These are phyloP conservation scores for Dunckerocampus dactyliophorus DNA, from an alignment of 2,113 vertebrate genomes.

Conservation along the genomic window DNA sequence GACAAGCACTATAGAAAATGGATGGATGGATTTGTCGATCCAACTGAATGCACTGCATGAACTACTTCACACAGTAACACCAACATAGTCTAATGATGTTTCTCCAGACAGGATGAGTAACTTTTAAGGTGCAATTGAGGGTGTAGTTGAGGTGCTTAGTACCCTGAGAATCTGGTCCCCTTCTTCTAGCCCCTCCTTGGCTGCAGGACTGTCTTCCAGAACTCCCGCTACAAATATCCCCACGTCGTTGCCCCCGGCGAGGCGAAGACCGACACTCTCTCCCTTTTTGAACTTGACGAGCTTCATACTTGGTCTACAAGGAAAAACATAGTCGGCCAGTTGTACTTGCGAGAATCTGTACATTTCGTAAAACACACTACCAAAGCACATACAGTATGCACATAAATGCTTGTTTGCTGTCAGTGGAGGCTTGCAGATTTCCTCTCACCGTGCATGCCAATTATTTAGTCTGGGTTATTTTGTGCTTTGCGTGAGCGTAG, in stretches of 20 bases:
- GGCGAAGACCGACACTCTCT: conserved; percentile 92
- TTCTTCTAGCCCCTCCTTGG: conserved; percentile 96
- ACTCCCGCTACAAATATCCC: conserved; percentile 98
- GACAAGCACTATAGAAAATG: too few species aligned
- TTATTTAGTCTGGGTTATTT: not conserved
- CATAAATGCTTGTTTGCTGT: not conserved
- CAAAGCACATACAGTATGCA: too few species aligned
- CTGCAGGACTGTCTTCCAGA: conserved; percentile 95
- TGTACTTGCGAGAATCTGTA: too few species aligned
- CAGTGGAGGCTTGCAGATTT: not conserved
- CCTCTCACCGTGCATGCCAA: not conserved
- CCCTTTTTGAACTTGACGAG: conserved; percentile 98
- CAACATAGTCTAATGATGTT: not conserved
- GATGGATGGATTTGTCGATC: too few species aligned
- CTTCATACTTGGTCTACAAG: conserved; percentile 94
- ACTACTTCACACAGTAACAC: not conserved
- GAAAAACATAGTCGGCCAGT: conserved; percentile 6
- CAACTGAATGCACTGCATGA: too few species aligned
- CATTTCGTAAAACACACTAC: too few species aligned
- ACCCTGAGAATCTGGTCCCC: conserved; percentile 99
- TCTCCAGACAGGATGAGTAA: conserved; percentile 3
- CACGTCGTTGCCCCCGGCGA: conserved; percentile 97
- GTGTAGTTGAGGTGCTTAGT: conserved; percentile 18
- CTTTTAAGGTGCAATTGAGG: not conserved
- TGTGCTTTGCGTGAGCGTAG: not conserved